These are phyloP conservation scores for Norana najaformis DNA, from an alignment of 2,888 invertebrate species.

Conservation along the genomic window DNA sequence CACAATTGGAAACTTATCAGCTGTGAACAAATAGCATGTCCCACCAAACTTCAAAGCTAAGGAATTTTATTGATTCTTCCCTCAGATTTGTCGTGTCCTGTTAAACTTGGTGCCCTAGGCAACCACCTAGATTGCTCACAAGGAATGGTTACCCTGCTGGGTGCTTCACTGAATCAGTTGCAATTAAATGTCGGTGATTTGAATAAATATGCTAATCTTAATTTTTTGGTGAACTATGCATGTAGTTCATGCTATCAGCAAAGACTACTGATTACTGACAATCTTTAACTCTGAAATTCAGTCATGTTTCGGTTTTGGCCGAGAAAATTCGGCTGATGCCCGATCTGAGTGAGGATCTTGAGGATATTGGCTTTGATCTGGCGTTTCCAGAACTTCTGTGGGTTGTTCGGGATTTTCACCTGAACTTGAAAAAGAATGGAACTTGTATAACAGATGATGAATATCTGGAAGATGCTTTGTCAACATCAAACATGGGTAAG, in stretches of 20 bases:
- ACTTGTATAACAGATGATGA: background rate
- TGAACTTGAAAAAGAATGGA: constrained; percentile 7
- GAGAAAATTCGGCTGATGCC: background rate
- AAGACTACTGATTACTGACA: background rate
- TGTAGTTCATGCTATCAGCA: background rate
- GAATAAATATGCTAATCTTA: no score
- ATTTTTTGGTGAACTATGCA: no score
- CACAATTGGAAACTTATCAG: no score
- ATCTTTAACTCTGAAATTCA: background rate
- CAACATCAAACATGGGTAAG: background rate
- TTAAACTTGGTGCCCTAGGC: no score
- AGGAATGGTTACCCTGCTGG: no score
- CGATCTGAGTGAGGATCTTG: background rate
- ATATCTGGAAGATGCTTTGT: constrained; percentile 2
- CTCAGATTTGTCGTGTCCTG: no score
- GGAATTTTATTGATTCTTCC: no score
- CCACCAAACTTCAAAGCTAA: no score
- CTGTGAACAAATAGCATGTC: no score
- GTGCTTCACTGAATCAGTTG: no score
- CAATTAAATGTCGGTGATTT: no score
- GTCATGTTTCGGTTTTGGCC: constrained; percentile 8
- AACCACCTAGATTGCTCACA: no score
- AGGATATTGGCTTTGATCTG: background rate
- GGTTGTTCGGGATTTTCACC: constrained; percentile 4
- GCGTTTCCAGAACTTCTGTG: constrained; percentile 17